These are phyloP conservation scores for Rhabdornis inornatus DNA, from an alignment of 2,113 vertebrate species.

Conservation along the genomic window DNA sequence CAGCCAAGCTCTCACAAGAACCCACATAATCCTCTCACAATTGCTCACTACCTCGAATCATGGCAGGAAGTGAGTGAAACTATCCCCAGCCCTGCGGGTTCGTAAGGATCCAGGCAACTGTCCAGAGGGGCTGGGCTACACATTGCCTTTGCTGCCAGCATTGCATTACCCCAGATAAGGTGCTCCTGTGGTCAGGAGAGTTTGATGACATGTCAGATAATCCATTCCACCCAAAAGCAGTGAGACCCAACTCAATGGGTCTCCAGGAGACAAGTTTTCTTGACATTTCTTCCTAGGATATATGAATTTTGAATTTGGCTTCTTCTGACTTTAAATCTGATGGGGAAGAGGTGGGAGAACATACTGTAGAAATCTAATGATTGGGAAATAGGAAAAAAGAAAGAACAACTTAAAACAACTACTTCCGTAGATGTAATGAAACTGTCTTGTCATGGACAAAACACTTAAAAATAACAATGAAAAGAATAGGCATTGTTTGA, in stretches of 20 bases:
- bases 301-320: neutral
- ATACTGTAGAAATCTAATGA: neutral
- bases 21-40: neutral
- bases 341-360: neutral
- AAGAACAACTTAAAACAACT: conserved; percentile 32
- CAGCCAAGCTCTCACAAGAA: neutral
- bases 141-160: neutral
- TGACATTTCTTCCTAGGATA: neutral
- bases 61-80: neutral
- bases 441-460: conserved; percentile 60
- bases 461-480: conserved; percentile 54
- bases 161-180: neutral
- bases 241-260: neutral
- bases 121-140: neutral
- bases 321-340: neutral
- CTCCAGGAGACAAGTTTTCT: neutral
- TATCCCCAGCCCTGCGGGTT: fast-evolving
- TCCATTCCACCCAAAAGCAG: neutral
- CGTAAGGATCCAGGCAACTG: neutral
- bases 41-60: neutral
- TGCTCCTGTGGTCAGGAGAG: neutral
- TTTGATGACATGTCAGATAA: neutral
- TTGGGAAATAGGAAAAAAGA: neutral
- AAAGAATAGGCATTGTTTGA: conserved; percentile 81
- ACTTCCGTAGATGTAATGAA: conserved; percentile 39